phyloP scores from a whole-genome alignment of 2,888 invertebrate genomes.

The Augochlorella aurata region DNA sequence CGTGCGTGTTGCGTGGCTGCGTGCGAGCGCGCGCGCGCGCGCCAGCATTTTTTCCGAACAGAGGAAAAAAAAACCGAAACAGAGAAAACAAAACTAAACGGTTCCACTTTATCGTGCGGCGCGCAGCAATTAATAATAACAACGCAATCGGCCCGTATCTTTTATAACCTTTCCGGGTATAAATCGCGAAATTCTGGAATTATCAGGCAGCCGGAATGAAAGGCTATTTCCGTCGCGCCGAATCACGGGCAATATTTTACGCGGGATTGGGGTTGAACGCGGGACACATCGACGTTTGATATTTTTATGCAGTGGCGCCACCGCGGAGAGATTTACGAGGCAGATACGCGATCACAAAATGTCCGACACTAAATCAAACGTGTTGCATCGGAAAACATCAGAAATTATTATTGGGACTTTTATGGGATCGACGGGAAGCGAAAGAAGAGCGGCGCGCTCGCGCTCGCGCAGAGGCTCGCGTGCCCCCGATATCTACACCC shows the following conservation, averaged over 20 bases:
- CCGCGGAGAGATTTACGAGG: conserved; percentile 81
- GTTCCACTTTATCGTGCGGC: conserved; percentile 66
- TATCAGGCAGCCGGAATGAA: conserved; percentile 72
- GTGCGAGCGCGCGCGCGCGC: background rate
- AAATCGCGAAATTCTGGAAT: conserved; percentile 72
- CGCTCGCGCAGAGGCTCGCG: background rate
- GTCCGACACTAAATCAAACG: conserved; percentile 82
- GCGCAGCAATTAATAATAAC: conserved; percentile 68
- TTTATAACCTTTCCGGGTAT: conserved; percentile 69
- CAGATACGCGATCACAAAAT: conserved; percentile 82
- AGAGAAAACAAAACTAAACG: conserved; percentile 55
- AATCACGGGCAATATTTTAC: conserved; percentile 80
- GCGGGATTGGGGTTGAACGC: conserved; percentile 77
- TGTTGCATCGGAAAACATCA: conserved; percentile 82
- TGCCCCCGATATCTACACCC: conserved; percentile 33
- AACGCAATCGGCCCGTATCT: conserved; percentile 67
- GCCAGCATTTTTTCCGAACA: background rate
- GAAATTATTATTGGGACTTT: conserved; percentile 82
- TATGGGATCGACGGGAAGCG: conserved; percentile 77
- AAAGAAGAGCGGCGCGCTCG: conserved; percentile 57
- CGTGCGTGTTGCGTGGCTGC: too few species aligned
- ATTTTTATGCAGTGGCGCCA: conserved; percentile 81
- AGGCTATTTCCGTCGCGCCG: conserved; percentile 75
- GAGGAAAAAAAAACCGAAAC: background rate
- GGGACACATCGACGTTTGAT: conserved; percentile 82